Evolutionary conservation across 2,888 invertebrate species (phyloP).

Genomic region (Leistus spinibarbis): DNA sequence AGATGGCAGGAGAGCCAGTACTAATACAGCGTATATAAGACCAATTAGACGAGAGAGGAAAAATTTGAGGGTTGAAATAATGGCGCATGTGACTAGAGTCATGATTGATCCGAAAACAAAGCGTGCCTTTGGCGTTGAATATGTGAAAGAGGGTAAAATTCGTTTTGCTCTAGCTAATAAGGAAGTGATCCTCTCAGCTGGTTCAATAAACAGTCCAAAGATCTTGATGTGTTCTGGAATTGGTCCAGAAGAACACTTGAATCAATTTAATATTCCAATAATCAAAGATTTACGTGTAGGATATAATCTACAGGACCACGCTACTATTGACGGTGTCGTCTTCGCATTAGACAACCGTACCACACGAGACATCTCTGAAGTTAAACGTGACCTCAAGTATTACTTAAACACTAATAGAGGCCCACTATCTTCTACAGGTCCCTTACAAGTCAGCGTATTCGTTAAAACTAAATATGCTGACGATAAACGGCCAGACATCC

Average conservation of each 20-base stretch:
- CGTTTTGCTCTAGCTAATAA: constrained; percentile 60
- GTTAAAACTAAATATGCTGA: constrained; percentile 63
- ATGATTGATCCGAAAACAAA: constrained; percentile 63
- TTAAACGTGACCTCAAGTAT: constrained; percentile 57
- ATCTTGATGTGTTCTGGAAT: constrained; percentile 70
- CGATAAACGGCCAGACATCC: constrained; percentile 65
- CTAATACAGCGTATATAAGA: constrained; percentile 70
- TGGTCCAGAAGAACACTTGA: constrained; percentile 64
- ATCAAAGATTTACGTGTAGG: constrained; percentile 73
- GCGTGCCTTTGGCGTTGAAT: constrained; percentile 61
- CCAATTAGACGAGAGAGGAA: constrained; percentile 63
- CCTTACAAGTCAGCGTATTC: constrained; percentile 65
- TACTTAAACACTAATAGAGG: constrained; percentile 59
- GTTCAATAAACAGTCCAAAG: constrained; percentile 68
- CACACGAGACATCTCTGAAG: constrained; percentile 54
- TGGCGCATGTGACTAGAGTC: constrained; percentile 63
- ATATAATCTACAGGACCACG: constrained; percentile 75
- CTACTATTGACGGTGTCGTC: constrained; percentile 67
- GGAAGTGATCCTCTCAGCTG: constrained; percentile 68
- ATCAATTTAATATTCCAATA: constrained; percentile 61
- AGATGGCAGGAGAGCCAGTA: constrained; percentile 66
- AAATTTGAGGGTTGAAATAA: constrained; percentile 61
- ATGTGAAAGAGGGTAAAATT: constrained; percentile 58
- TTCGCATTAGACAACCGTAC: constrained; percentile 64
- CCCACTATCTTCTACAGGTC: constrained; percentile 62